These are phyloP conservation scores for Tupiocoris notatus DNA, from an alignment of 2,888 invertebrate genomes.

Conservation along the genomic window DNA sequence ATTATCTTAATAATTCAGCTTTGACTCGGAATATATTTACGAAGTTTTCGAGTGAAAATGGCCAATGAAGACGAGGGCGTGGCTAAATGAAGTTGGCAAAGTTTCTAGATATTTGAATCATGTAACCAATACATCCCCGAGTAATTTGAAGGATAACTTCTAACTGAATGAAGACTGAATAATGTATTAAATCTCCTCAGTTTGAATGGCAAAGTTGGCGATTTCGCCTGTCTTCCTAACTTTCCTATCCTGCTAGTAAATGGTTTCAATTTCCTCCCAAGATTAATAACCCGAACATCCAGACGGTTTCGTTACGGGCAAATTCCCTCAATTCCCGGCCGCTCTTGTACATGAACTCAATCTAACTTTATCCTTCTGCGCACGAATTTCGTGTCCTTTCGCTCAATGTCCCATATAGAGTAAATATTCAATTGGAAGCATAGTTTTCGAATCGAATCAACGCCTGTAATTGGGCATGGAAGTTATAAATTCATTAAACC, in stretches of 20 bases:
- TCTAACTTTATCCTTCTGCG: background rate
- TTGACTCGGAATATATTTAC: conserved; percentile 40
- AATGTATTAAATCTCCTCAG: conserved; percentile 40
- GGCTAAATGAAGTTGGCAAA: conserved; percentile 37
- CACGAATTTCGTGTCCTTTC: background rate
- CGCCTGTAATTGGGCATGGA: no score
- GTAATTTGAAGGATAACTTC: conserved; percentile 42
- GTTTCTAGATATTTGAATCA: conserved; percentile 42
- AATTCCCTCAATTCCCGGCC: background rate
- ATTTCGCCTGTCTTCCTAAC: conserved; percentile 40
- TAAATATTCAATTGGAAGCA: no score
- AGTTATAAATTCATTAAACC: no score
- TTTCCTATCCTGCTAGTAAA: conserved; percentile 41
- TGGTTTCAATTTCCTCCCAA: conserved; percentile 39
- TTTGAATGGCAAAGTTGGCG: conserved; percentile 41
- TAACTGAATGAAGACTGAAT: conserved; percentile 41
- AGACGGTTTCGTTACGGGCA: conserved; percentile 14
- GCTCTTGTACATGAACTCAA: background rate
- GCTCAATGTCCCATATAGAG: background rate
- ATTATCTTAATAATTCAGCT: conserved; percentile 39
- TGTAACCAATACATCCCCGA: conserved; percentile 40
- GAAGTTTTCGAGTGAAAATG: conserved; percentile 26
- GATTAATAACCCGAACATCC: conserved; percentile 36
- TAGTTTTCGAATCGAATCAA: no score
- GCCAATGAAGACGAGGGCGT: background rate